Base-by-base conservation (phyloP, 1,140 invertebrate species). In the Sweltsa coloradensis region DNA sequence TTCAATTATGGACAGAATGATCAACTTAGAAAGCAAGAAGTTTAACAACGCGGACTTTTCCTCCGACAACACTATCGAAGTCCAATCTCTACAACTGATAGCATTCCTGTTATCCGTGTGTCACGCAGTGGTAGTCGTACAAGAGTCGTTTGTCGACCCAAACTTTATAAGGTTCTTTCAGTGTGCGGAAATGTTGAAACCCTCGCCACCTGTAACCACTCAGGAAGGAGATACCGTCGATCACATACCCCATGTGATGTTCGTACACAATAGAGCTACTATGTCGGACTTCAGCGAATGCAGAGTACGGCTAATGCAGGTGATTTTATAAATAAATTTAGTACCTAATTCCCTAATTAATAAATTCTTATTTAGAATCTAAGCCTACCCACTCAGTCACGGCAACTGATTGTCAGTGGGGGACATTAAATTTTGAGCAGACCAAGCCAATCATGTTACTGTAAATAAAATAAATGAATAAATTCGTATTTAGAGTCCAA, bases 61-160 rank as follows among this genome's bases (percentile, higher is more conserved):
- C 24, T 64, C 69, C 18, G 81, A 84, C 60, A 76, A 74, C 51
- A 74, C 73, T 57, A 66, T 79, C 41, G 79, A 85, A 61, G 66
- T 86, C 22, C 78, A 85, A 51, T 81, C 81, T 13, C 62, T 93
- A 16, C 87, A 94, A 60, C 70, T 87, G 40, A 73, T 83, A 19
- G 80, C 88, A 6, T 89, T 89, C 61, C 61, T 94, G 21, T 78
- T 92, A 64, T 82, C 84, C 11, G 80, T 93, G n/a, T 93, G 89
- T 59, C 89, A 95, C 64, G 74, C 91, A 0, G 71, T 94, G 3
- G 72, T 95, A 45, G 73, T 90, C 39, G 79, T 88, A 0, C 80
- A 93, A 59, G 89, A 94, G 60, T 89, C 82, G 79, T 88, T 88
- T 59, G 70, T 83, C 16, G 88, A 91, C 67, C 75, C 75, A 2